Conservation (phyloP, 2,888 invertebrate genomes). For the Octodonta nipae region DNA sequence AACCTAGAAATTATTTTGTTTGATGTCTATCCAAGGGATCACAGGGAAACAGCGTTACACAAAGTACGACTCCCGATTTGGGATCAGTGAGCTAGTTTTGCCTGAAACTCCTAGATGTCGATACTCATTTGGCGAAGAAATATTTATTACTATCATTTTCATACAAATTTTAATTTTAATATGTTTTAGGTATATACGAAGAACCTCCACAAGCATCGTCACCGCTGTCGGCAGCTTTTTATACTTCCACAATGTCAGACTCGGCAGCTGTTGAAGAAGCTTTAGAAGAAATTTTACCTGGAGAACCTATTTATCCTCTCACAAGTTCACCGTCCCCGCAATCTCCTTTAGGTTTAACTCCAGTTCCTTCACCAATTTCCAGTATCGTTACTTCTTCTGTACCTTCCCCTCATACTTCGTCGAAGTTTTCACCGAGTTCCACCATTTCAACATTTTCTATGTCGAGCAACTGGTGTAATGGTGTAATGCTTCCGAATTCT, state of each 20-base stretch:
- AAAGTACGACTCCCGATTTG: no score
- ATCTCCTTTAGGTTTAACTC: slow-evolving; percentile 44
- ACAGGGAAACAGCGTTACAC: no score
- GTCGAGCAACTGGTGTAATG: slow-evolving; percentile 43
- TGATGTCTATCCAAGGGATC: no score
- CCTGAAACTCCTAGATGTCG: no score
- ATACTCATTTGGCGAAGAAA: no score
- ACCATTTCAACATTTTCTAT: slow-evolving; percentile 26
- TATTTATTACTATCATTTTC: no score
- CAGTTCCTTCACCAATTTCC: slow-evolving; percentile 40
- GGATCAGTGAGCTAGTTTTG: no score
- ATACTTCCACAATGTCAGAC: slow-evolving; percentile 71
- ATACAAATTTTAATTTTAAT: no score
- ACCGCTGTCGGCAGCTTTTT: slow-evolving; percentile 70
- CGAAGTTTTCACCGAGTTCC: slow-evolving; percentile 5
- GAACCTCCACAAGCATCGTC: slow-evolving; percentile 63
- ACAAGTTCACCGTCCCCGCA: slow-evolving; percentile 47
- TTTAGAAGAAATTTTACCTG: slow-evolving; percentile 69
- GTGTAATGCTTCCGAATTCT: slow-evolving; percentile 77
- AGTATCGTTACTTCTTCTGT: slow-evolving; percentile 27
- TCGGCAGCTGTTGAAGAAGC: slow-evolving; percentile 80
- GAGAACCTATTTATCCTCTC: slow-evolving; percentile 46
- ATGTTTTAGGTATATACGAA: slow-evolving; percentile 38
- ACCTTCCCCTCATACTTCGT: slow-evolving; percentile 15
- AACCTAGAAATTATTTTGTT: no score